phyloP scores from a whole-genome alignment of 2,797 vertebrate species.

The Echiichthys vipera region DNA sequence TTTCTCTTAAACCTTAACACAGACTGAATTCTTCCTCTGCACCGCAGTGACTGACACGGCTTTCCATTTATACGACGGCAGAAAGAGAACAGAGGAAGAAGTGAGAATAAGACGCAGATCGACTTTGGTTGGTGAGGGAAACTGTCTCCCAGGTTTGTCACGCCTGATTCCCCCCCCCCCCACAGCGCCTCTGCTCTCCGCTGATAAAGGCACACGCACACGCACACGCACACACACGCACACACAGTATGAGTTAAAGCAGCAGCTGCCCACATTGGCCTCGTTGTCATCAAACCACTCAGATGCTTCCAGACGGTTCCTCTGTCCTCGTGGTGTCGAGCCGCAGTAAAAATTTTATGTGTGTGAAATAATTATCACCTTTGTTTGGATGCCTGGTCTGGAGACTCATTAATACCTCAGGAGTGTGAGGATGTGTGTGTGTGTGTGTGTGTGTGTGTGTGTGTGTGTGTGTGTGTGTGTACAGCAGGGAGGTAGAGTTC shows the following conservation, averaged over 20 bases:
- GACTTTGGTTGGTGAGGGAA: constrained; percentile 28
- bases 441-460: constrained; percentile 7
- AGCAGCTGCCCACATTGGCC: constrained; percentile 29
- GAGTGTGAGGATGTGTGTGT: background rate
- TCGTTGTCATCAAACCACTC: constrained; percentile 18
- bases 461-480: constrained; percentile 13
- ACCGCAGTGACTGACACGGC: background rate
- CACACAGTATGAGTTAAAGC: background rate
- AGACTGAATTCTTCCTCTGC: no score
- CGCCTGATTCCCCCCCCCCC: constrained; percentile 59
- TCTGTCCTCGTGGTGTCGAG: background rate
- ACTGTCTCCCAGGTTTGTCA: constrained; percentile 65
- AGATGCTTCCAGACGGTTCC: background rate
- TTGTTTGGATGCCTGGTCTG: constrained; percentile 6
- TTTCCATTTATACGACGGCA: background rate
- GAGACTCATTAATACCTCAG: background rate
- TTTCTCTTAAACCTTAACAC: no score
- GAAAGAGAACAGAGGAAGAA: background rate
- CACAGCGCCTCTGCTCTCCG: constrained; percentile 67
- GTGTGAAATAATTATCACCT: background rate
- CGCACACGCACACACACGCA: background rate
- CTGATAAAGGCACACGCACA: constrained; percentile 68
- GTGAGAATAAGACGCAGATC: background rate
- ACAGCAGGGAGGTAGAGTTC: no score
- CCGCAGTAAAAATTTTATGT: background rate